A percentile compares a stretch with the other conserved stretches of the same genome.
phyloP scores from a whole-genome alignment of 2,113 vertebrate genomes.

The Prionailurus bengalensis region DNA sequence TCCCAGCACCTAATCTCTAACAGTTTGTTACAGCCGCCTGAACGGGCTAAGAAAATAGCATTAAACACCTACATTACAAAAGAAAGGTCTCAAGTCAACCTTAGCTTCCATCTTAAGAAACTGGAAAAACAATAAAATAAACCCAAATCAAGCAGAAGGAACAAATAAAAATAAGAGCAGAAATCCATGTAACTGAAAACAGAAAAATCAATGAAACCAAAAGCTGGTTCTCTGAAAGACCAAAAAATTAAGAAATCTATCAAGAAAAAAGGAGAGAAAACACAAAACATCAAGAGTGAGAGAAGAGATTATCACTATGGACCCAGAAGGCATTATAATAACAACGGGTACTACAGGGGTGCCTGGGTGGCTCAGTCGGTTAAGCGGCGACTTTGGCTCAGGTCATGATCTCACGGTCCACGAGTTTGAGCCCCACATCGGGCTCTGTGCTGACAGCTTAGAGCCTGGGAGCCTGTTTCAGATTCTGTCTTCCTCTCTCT shows the following conservation, averaged over 20 bases:
- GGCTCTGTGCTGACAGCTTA: background rate
- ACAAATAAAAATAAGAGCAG: background rate
- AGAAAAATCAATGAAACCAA: background rate
- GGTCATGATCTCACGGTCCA: background rate
- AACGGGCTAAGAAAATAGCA: background rate
- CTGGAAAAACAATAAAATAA: constrained; percentile 31
- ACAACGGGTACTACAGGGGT: background rate
- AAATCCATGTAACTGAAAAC: background rate
- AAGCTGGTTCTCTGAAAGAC: background rate
- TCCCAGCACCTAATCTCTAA: background rate
- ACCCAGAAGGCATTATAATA: background rate
- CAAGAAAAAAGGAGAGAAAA: background rate
- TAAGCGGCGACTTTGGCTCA: background rate
- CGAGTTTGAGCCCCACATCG: background rate
- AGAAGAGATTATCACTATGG: background rate
- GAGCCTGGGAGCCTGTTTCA: background rate
- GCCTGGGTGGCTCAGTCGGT: background rate
- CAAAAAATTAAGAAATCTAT: background rate
- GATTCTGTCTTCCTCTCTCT: background rate
- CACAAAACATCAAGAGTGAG: background rate
- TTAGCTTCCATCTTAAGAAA: constrained; percentile 20
- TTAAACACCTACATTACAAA: background rate
- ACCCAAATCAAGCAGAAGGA: background rate
- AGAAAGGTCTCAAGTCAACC: background rate
- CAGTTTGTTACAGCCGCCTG: background rate